Evolutionary conservation across 2,797 vertebrate species (phyloP).

Genomic region (Microchirus variegatus): DNA sequence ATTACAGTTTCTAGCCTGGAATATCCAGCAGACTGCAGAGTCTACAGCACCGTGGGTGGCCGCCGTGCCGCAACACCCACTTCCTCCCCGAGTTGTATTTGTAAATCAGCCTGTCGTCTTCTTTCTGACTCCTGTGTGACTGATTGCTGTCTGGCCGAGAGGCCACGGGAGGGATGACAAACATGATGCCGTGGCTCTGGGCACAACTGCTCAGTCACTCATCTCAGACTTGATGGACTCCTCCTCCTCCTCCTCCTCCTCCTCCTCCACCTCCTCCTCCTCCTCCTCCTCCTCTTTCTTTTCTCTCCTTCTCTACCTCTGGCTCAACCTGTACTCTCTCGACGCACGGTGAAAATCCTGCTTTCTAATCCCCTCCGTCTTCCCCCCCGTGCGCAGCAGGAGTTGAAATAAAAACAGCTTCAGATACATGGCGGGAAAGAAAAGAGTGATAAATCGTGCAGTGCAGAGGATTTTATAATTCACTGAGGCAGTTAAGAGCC

Average conservation of each 20-base stretch:
- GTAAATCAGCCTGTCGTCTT: slow-evolving; percentile 16
- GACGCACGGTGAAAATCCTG: slow-evolving; percentile 51
- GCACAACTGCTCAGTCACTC: slow-evolving; percentile 37
- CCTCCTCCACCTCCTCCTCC: background rate
- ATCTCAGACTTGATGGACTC: slow-evolving; percentile 35
- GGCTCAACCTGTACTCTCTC: slow-evolving; percentile 40
- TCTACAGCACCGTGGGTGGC: slow-evolving; percentile 25
- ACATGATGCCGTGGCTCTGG: slow-evolving; percentile 44
- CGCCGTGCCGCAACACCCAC: slow-evolving; percentile 19
- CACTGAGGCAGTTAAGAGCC: slow-evolving; percentile 47
- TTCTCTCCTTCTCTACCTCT: background rate
- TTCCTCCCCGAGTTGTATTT: slow-evolving; percentile 26
- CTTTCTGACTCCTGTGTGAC: slow-evolving; percentile 42
- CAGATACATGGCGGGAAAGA: slow-evolving; percentile 35
- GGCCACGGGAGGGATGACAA: slow-evolving; percentile 56
- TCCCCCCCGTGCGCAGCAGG: slow-evolving; percentile 47
- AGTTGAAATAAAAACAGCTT: slow-evolving; percentile 48
- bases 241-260: background rate
- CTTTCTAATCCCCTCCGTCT: slow-evolving; percentile 46
- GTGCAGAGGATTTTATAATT: slow-evolving; percentile 57
- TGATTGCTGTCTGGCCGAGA: slow-evolving; percentile 49
- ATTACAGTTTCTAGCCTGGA: slow-evolving; percentile 42
- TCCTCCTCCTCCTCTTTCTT: background rate
- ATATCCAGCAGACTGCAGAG: slow-evolving; percentile 40
- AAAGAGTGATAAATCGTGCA: slow-evolving; percentile 52